A percentile compares a stretch with the other conserved stretches of the same genome.
Evolutionary conservation across 2,797 vertebrate species (phyloP).

Genomic region (Denticeps clupeoides): DNA sequence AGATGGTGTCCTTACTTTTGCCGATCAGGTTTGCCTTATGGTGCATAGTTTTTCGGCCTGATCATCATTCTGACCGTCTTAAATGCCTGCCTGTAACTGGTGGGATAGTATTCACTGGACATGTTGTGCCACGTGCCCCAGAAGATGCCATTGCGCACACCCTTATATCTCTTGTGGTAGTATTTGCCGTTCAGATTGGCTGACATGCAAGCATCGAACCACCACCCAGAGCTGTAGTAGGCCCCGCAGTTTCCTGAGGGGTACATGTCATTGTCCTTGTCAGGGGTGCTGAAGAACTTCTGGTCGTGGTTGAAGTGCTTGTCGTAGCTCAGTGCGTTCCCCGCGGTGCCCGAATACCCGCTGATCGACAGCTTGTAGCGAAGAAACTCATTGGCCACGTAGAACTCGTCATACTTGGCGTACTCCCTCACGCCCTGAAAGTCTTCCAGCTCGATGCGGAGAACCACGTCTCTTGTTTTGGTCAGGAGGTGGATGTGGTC

Average conservation of each 20-base stretch:
- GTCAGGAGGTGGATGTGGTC: slow-evolving; percentile 89
- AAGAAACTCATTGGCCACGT: slow-evolving; percentile 82
- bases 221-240: slow-evolving; percentile 95
- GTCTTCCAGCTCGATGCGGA: slow-evolving; percentile 89
- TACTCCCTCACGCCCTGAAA: slow-evolving; percentile 74
- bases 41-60: slow-evolving; percentile 76
- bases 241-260: slow-evolving; percentile 81
- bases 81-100: slow-evolving; percentile 75
- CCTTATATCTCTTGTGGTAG: slow-evolving; percentile 86
- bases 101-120: slow-evolving; percentile 58
- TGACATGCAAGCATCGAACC: slow-evolving; percentile 94
- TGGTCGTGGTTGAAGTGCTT: slow-evolving; percentile 85
- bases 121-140: slow-evolving; percentile 92
- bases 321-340: slow-evolving; percentile 79
- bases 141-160: slow-evolving; percentile 87
- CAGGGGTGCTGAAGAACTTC: slow-evolving; percentile 86
- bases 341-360: slow-evolving; percentile 79
- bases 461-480: slow-evolving; percentile 79
- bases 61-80: slow-evolving; percentile 92
- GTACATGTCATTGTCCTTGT: slow-evolving; percentile 88
- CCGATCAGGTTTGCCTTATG: slow-evolving; percentile 58
- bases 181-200: slow-evolving; percentile 97
- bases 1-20: too few relatives aligned
- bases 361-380: slow-evolving; percentile 77
- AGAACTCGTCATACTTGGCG: slow-evolving; percentile 83